Conservation (phyloP, 2,113 vertebrate genomes). For the Cnemophilus loriae region DNA sequence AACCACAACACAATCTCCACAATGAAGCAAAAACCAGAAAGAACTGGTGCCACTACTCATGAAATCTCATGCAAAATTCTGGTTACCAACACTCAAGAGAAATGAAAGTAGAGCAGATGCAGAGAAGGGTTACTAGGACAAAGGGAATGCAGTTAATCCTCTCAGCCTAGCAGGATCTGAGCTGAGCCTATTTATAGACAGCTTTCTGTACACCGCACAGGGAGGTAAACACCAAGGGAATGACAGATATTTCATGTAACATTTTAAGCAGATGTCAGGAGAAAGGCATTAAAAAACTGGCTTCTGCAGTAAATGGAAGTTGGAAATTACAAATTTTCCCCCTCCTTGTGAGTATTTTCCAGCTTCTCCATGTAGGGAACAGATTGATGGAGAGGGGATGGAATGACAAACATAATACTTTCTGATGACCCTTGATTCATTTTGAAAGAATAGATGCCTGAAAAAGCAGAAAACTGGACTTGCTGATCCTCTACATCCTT, state of each 20-base stretch:
- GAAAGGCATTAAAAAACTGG: neutral
- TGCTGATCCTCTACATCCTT: neutral
- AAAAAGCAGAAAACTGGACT: neutral
- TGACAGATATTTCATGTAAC: neutral
- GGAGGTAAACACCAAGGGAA: neutral
- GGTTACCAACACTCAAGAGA: neutral
- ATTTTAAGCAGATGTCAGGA: neutral
- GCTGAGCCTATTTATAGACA: slow-evolving; percentile 16
- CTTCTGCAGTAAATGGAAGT: neutral
- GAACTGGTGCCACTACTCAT: neutral
- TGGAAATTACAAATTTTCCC: neutral
- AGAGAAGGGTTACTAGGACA: neutral
- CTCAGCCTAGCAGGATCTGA: neutral
- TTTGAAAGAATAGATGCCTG: neutral
- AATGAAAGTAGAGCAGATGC: slow-evolving; percentile 9
- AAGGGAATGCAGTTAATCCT: slow-evolving; percentile 28
- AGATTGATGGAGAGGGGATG: neutral
- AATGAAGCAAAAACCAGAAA: neutral
- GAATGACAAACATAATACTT: neutral
- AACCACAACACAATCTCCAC: neutral
- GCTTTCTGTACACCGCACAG: neutral
- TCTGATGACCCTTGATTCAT: neutral
- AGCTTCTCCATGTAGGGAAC: neutral
- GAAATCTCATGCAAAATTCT: neutral
- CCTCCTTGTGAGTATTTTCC: neutral